Evolutionary conservation across 2,888 invertebrate species (phyloP), one percentile per base, ranked within the genome.

Genomic region (Cerceris rybyensis): DNA sequence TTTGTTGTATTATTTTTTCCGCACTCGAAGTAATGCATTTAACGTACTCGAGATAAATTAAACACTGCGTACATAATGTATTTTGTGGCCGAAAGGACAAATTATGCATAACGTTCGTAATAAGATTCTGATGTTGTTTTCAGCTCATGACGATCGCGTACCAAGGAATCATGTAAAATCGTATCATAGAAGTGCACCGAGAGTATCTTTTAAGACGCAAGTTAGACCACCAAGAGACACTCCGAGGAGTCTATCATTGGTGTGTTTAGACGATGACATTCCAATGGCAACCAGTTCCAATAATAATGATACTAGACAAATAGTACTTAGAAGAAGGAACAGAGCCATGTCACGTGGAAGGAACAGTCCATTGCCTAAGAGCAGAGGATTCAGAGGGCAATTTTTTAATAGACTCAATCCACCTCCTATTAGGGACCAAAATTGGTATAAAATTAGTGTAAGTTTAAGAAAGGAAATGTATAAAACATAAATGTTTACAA

Each of bases 381-480:
- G 43, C 8, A 46, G 46, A 11, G 81, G 84, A 9, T 78, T 75
- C 13, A 82, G 88, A 72, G 78, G 80, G 52, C 70, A 72, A 2
- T 6, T 65, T 6, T 60, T 57, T 2, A 55, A 61, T 46, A 82
- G 87, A 58, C 7, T 59, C 0, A 70, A 75, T 6, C 74, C 28
- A 9, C 41, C 63, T 50, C 42, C 75, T 6, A 1, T 81, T 1
- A 75, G 75, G 4, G 86, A 87, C 13, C 52, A 94, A 28, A 95
- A 94, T 65, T 97, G 96, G 96, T 97, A 96, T 89, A 95, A 95
- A 93, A 93, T 97, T 8, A 94, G 94, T 46, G 94, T 94, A 91
- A 92, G 93, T 90, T 59, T 64, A 68, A 17, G n/a, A 43, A 8
- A 14, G 14, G 7, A 46, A 64, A 49, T 50, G 42, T 0, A 11